These are phyloP conservation scores for Asobara japonica DNA, from an alignment of 1,140 invertebrate genomes.

Conservation along the genomic window DNA sequence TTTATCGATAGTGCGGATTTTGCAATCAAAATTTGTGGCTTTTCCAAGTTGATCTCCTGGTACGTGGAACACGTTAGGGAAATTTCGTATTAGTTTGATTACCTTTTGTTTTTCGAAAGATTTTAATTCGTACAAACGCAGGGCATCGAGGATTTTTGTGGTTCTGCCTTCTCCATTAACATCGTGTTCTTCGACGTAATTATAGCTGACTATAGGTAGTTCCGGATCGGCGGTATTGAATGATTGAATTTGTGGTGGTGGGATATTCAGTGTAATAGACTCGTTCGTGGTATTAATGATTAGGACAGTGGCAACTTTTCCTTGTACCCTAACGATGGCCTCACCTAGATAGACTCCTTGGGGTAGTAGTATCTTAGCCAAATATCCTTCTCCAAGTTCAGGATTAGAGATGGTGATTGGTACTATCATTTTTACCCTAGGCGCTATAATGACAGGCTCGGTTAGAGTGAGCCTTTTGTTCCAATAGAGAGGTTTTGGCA, in stretches of 20 bases:
- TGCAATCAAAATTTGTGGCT: background rate
- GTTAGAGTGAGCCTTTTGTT: background rate
- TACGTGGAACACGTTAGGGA: background rate
- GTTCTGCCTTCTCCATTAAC: background rate
- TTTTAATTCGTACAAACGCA: background rate
- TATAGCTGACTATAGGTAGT: no score
- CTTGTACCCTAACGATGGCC: background rate
- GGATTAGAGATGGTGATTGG: no score
- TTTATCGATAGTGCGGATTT: constrained; percentile 12
- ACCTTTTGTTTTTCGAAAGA: background rate
- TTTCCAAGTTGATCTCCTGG: background rate
- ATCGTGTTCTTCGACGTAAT: background rate
- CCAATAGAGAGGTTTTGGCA: background rate
- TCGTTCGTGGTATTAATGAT: background rate
- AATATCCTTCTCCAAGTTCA: no score
- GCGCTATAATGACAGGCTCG: background rate
- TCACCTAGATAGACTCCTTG: background rate
- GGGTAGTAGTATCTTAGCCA: background rate
- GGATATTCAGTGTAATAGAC: background rate
- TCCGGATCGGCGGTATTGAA: no score
- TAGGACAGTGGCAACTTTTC: background rate
- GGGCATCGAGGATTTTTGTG: background rate
- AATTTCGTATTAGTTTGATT: background rate
- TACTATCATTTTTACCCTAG: background rate
- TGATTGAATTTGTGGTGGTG: background rate